Evolutionary conservation across 2,113 vertebrate genomes (phyloP), one percentile per base, ranked within the genome.

Genomic region (Corvus hawaiiensis): DNA sequence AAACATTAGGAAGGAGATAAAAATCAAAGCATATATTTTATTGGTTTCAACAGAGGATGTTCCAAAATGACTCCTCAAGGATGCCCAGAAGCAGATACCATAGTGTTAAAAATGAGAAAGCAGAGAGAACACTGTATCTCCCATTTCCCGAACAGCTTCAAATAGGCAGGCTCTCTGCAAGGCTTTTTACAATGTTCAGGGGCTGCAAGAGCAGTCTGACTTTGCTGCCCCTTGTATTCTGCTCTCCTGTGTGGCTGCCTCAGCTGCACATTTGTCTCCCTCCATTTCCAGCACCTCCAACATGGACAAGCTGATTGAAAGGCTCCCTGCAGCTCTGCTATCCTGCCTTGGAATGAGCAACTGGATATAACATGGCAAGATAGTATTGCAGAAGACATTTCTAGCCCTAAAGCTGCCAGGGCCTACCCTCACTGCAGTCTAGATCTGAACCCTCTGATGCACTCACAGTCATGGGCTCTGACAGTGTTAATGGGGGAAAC

Each of bases 401-500:
- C 1, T 0, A n/a, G 62, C 20, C 33, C 59, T 19, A 44, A 73
- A 79, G 62, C 17, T 46, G 11, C 30, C 2, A 12, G 17, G 17
- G 20, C 28, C 43, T 67, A 6, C 17, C 19, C 30, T 64, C 44
- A 18, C 0, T 11, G 26, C 58, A 73, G 2, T 17, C 22, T 41
- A 51, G 32, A 28, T 44, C 16, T 35, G 44, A 63, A 35, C 10
- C 17, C 24, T 55, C 17, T 16, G 12, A 43, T 1, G 1, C 28
- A 26, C 64, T 41, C 43, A 3, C 11, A 35, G 35, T 11, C 48
- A 28, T 2, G 15, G 35, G 39, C 33, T 54, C 64, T 56, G 26
- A 7, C 43, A n/a, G 21, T 3, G 24, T 21, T 24, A 28, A 4
- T 1, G 2, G 2, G 5, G 14, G 18, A 52, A 69, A 69, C 27